These are phyloP conservation scores for Pachyuromys duprasi DNA, from an alignment of 2,797 vertebrate species.

Conservation along the genomic window DNA sequence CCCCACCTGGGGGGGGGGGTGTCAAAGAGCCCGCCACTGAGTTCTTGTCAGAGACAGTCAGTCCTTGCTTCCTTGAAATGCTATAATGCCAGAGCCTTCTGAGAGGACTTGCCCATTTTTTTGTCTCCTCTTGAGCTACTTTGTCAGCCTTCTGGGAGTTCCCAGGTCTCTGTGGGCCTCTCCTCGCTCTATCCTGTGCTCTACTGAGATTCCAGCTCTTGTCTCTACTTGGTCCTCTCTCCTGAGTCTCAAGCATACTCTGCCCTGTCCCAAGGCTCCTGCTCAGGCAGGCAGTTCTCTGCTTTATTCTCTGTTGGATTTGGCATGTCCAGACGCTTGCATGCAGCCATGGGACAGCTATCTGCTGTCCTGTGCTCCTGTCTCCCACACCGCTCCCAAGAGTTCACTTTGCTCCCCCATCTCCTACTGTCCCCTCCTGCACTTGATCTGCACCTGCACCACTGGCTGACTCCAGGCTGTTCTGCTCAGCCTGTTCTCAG, in stretches of 20 bases:
- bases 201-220: neutral
- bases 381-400: neutral
- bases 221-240: neutral
- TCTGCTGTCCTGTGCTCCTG: neutral
- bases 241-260: neutral
- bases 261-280: neutral
- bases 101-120: too few relatives aligned
- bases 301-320: neutral
- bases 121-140: neutral
- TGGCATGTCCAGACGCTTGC: neutral
- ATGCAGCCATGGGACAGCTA: neutral
- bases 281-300: neutral
- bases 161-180: neutral
- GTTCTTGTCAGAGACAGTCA: too few relatives aligned
- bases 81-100: neutral
- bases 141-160: neutral
- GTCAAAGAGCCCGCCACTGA: too few relatives aligned
- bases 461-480: fast-evolving
- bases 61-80: neutral
- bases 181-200: neutral
- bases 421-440: neutral
- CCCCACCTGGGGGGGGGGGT: too few relatives aligned
- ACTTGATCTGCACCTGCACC: neutral
- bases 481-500: neutral
- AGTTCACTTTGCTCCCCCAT: neutral